Evolutionary conservation across 2,888 invertebrate genomes (phyloP), one percentile per base, ranked within the genome.

Genomic region (Lepidonotus clava): DNA sequence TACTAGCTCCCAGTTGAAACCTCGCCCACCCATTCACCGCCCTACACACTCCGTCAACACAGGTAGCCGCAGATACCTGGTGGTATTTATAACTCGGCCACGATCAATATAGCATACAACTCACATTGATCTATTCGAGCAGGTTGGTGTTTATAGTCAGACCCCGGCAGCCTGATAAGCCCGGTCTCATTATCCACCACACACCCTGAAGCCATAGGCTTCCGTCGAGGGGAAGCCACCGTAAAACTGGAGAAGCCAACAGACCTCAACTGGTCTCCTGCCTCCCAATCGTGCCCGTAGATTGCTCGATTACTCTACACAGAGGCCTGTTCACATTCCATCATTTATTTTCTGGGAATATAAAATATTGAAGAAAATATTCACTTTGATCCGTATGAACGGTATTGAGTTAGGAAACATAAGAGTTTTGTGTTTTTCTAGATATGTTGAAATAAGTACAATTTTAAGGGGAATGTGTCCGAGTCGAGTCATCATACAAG

Each of bases 21-120:
- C 32, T 14, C 32, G 11, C 21, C 24, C 4, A 34, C n/a, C 21
- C n/a, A 11, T n/a, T 8, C 71, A 71, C n/a, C 24, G 71, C 71
- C 71, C 71, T 71, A 46, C 18, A 11, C 46, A 8, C 34, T 71
- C 71, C 38, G 24, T 36, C 38, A 34, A 71, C 71, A 71, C 71
- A 71, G 71, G 71, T 61, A 61, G 61, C 61, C 0, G 61, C 21
- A 1, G 53, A 18, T 53, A 61, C 24, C 61, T 61, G 28, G 24
- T 28, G 61, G 61, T 61, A 61, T 61, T 61, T 61, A 61, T 61
- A 61, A 32, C 61, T 11, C 28, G 28, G 71, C 38, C 11, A 18
- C 38, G 71, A 71, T 71, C 71, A 34, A 71, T 71, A 71, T 71
- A 38, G 71, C 34, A 71, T n/a, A 71, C 71, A 71, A 71, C 38